Percentiles rank a stretch among this genome's conserved stretches.
Conservation (phyloP, 2,797 vertebrate genomes). For the Anolis apletophallus region DNA sequence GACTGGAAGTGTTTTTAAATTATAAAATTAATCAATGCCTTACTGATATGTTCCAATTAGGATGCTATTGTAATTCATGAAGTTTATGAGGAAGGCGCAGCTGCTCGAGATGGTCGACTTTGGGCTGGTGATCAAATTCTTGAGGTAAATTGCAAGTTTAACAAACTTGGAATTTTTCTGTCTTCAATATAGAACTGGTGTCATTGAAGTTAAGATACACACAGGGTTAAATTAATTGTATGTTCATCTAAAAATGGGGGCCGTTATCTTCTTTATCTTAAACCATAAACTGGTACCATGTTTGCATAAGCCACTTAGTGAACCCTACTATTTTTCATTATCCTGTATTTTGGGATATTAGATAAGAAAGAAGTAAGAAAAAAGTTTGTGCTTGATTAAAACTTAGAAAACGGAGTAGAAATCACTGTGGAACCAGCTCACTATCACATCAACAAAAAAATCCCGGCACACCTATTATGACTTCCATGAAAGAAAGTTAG, state of each 20-base stretch:
- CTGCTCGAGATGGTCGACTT: constrained; percentile 92
- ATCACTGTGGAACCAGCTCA: constrained; percentile 55
- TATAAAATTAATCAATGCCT: constrained; percentile 21
- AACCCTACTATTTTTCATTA: neutral
- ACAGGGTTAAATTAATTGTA: no score
- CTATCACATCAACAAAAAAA: constrained; percentile 67
- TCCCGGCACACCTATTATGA: constrained; percentile 74
- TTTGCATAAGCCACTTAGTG: neutral
- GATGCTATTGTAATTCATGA: constrained; percentile 96
- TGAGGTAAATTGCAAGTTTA: constrained; percentile 78
- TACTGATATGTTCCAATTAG: constrained; percentile 73
- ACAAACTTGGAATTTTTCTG: accelerated
- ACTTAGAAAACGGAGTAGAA: constrained; percentile 56
- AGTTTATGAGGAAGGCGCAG: constrained; percentile 96
- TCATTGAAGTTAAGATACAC: no score
- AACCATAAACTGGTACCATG: neutral
- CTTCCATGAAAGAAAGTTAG: constrained; percentile 69
- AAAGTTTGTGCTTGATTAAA: constrained; percentile 53
- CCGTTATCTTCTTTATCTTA: neutral
- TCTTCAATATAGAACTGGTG: accelerated
- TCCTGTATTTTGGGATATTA: neutral
- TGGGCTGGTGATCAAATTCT: constrained; percentile 97
- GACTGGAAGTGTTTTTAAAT: neutral
- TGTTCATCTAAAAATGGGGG: neutral
- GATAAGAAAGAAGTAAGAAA: constrained; percentile 69